These are phyloP conservation scores for Naja naja DNA, from an alignment of 2,113 vertebrate species.

Conservation along the genomic window DNA sequence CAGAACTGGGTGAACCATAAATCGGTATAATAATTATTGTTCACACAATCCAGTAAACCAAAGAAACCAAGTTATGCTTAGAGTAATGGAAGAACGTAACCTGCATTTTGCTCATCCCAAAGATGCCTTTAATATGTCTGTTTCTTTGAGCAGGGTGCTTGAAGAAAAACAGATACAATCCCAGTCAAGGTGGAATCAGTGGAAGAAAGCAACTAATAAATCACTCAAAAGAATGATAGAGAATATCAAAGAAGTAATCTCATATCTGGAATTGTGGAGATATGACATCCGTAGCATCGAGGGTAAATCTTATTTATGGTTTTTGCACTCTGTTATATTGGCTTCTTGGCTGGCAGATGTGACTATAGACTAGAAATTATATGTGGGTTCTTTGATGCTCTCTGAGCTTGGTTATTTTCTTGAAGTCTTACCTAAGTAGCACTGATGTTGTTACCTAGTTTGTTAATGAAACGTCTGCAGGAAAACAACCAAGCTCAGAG, in stretches of 20 bases:
- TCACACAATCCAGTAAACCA: background rate
- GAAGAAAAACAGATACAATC: conserved; percentile 52
- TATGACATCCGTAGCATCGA: conserved; percentile 79
- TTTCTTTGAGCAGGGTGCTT: conserved; percentile 54
- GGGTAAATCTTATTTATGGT: conserved; percentile 56
- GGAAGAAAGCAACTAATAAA: conserved; percentile 70
- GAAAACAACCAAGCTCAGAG: too few relatives aligned
- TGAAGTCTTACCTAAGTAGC: too few relatives aligned
- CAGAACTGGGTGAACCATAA: background rate
- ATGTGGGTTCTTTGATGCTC: too few relatives aligned
- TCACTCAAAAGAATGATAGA: conserved; percentile 71
- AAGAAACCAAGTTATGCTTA: background rate
- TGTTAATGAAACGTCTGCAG: too few relatives aligned
- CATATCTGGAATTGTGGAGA: conserved; percentile 84
- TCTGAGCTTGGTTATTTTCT: too few relatives aligned
- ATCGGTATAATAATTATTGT: background rate
- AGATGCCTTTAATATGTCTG: background rate
- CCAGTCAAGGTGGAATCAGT: conserved; percentile 73
- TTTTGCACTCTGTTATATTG: background rate
- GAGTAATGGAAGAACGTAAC: background rate
- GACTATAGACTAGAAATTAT: too few relatives aligned
- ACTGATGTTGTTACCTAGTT: too few relatives aligned
- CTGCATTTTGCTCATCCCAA: background rate
- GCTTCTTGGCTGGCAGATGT: background rate
- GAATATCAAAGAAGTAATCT: conserved; percentile 62